phyloP scores from a whole-genome alignment of 2,888 invertebrate species.

The Merodon equestris region DNA sequence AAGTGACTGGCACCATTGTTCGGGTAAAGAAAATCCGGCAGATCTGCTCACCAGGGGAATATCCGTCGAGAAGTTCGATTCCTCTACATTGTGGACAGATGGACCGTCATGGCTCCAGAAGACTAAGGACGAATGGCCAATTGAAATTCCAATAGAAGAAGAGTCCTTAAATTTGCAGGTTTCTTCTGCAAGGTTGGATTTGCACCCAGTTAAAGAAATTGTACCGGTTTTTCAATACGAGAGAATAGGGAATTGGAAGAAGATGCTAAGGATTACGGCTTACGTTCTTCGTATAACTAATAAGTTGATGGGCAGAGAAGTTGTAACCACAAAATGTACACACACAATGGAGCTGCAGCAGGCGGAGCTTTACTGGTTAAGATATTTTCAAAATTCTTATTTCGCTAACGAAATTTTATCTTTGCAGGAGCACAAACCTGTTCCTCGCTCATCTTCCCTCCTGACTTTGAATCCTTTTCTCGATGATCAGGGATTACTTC shows the following conservation, averaged over 20 bases:
- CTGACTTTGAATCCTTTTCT: conserved; percentile 30
- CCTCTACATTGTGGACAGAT: conserved; percentile 4
- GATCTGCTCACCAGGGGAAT: conserved; percentile 14
- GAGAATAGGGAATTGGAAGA: conserved; percentile 31
- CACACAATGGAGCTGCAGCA: not conserved
- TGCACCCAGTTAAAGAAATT: not conserved
- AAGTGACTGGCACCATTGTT: not conserved
- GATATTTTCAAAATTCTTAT: conserved; percentile 1
- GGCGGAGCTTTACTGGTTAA: conserved; percentile 16
- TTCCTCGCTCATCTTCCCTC: conserved; percentile 1
- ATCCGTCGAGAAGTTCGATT: not conserved
- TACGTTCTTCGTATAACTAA: conserved; percentile 6
- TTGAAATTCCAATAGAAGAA: not conserved
- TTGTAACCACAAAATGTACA: not conserved
- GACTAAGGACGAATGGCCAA: conserved; percentile 3
- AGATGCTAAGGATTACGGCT: conserved; percentile 23
- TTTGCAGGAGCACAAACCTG: conserved; percentile 14
- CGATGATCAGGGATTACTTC: conserved; percentile 19
- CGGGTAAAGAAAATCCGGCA: conserved; percentile 14
- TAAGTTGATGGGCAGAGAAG: not conserved
- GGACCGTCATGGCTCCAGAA: conserved; percentile 10
- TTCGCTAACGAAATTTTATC: conserved; percentile 23
- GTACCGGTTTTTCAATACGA: conserved; percentile 10
- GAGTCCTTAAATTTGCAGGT: too few relatives aligned
- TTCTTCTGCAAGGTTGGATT: too few relatives aligned